Percentiles rank a stretch among this genome's conserved stretches.
Evolutionary conservation across 2,888 invertebrate species (phyloP).

Genomic region (Rhodophaea formosa): DNA sequence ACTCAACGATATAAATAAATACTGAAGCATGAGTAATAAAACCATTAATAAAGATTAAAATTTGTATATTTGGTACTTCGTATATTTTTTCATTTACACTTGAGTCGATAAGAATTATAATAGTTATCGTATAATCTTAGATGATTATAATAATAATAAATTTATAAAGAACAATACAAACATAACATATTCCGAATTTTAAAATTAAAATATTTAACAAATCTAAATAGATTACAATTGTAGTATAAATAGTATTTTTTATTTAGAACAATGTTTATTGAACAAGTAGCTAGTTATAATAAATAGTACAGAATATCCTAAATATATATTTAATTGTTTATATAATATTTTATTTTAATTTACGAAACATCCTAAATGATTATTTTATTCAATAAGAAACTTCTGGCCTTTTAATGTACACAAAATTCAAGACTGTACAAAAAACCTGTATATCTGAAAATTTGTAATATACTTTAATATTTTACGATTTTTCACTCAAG

Average conservation of each 20-base stretch:
- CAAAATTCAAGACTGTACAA: slow-evolving; percentile 43
- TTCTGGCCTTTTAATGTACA: slow-evolving; percentile 34
- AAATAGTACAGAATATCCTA: slow-evolving; percentile 59
- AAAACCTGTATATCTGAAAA: slow-evolving; percentile 46
- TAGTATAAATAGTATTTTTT: slow-evolving; percentile 51
- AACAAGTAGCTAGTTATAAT: slow-evolving; percentile 66
- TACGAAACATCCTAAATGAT: slow-evolving; percentile 57
- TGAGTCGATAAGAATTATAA: slow-evolving; percentile 72
- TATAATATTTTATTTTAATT: slow-evolving; percentile 40
- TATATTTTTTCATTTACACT: slow-evolving; percentile 79
- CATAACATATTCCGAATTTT: slow-evolving; percentile 58
- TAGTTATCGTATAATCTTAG: slow-evolving; percentile 70
- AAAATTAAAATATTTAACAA: slow-evolving; percentile 71
- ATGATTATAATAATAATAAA: slow-evolving; percentile 56
- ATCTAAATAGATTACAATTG: slow-evolving; percentile 65
- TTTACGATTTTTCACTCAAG: slow-evolving; percentile 21
- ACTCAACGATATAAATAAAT: too few species aligned
- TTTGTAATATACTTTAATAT: slow-evolving; percentile 28
- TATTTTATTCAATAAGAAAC: slow-evolving; percentile 43
- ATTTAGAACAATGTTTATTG: slow-evolving; percentile 77
- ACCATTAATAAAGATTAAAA: slow-evolving; percentile 68
- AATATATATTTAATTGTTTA: slow-evolving; percentile 41
- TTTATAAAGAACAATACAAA: slow-evolving; percentile 69
- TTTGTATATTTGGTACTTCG: slow-evolving; percentile 82
- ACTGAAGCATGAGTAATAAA: neutral